phyloP scores from a whole-genome alignment of 2,113 vertebrate species.

The Neolamprologus sp. region DNA sequence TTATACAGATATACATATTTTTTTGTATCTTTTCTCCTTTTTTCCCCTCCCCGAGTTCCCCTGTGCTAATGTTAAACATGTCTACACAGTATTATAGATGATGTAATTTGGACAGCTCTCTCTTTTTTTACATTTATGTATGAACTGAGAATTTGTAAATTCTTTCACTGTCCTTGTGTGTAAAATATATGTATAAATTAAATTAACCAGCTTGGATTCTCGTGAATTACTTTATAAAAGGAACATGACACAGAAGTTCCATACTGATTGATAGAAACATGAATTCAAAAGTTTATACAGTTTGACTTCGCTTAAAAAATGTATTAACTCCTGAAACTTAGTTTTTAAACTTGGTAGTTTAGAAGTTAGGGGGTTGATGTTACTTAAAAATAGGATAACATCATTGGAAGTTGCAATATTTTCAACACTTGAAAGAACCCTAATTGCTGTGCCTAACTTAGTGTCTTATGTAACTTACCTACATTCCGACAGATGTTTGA shows the following conservation, averaged over 20 bases:
- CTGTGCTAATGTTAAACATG: slow-evolving; percentile 63
- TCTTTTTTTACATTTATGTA: slow-evolving; percentile 89
- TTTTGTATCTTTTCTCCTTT: slow-evolving; percentile 65
- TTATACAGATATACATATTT: slow-evolving; percentile 80
- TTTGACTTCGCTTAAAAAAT: background rate
- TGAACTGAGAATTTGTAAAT: slow-evolving; percentile 84
- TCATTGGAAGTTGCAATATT: background rate
- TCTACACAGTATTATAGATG: slow-evolving; percentile 71
- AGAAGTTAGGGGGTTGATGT: background rate
- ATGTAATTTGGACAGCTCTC: slow-evolving; percentile 67
- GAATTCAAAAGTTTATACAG: background rate
- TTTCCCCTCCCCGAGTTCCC: slow-evolving; percentile 7
- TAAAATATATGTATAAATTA: slow-evolving; percentile 87
- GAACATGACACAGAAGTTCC: background rate
- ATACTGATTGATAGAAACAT: background rate
- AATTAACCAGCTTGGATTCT: slow-evolving; percentile 81
- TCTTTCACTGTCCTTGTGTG: slow-evolving; percentile 80
- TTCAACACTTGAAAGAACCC: background rate
- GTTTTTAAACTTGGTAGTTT: background rate
- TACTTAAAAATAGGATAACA: background rate
- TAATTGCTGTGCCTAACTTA: background rate
- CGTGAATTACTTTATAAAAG: background rate
- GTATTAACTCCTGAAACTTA: background rate
- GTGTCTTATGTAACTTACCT: background rate
- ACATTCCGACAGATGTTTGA: background rate